Evolutionary conservation across 1,140 invertebrate species (phyloP).

Genomic region (Chymomyza costata): DNA sequence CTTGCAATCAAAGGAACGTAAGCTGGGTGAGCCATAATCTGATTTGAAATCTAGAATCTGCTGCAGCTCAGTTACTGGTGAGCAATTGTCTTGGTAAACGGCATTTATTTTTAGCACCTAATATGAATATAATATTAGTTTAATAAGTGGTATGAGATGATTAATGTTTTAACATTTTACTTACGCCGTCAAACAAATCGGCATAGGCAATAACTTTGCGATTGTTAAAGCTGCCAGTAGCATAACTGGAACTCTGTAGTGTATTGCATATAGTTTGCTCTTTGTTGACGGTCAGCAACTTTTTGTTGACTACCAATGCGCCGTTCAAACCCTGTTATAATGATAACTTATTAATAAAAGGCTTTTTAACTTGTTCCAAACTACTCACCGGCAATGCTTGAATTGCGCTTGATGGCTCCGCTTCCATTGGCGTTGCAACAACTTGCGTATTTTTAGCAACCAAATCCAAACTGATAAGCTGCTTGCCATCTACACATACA

Average conservation of each 20-base stretch:
- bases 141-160: neutral
- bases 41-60: slow-evolving; percentile 39
- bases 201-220: slow-evolving; percentile 49
- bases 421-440: slow-evolving; percentile 34
- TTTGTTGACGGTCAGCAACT: slow-evolving; percentile 54
- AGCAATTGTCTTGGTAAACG: slow-evolving; percentile 53
- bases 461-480: slow-evolving; percentile 77
- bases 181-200: slow-evolving; percentile 43
- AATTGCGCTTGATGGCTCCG: slow-evolving; percentile 26
- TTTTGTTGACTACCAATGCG: slow-evolving; percentile 46
- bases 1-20: slow-evolving; percentile 76
- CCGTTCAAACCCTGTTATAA: slow-evolving; percentile 54
- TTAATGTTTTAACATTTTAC: slow-evolving; percentile 1
- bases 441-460: slow-evolving; percentile 60
- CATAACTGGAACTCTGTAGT: slow-evolving; percentile 39
- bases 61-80: slow-evolving; percentile 43
- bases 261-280: slow-evolving; percentile 40
- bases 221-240: slow-evolving; percentile 56
- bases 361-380: neutral
- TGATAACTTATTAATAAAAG: neutral
- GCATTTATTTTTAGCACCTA: slow-evolving; percentile 58
- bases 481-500: slow-evolving; percentile 77
- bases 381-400: slow-evolving; percentile 34
- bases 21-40: slow-evolving; percentile 53
- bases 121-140: neutral